Evolutionary conservation across 2,797 vertebrate species (phyloP).

Genomic region (Loris lydekkerianus): DNA sequence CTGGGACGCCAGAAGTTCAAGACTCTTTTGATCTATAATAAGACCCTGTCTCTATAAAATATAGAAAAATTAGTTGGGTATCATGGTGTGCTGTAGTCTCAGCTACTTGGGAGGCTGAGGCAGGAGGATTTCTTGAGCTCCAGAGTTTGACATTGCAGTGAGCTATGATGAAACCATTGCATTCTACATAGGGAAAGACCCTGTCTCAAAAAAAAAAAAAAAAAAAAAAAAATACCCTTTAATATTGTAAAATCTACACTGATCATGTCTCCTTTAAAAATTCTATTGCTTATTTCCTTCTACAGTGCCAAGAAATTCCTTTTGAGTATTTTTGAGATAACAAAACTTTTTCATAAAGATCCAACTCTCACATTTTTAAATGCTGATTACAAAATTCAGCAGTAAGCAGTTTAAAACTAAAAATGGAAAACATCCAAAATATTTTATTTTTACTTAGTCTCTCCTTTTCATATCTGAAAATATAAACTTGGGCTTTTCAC

Average conservation of each 20-base stretch:
- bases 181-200: background rate
- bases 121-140: background rate
- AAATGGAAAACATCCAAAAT: background rate
- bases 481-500: background rate
- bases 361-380: conserved; percentile 26
- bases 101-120: background rate
- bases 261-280: conserved; percentile 9
- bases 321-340: conserved; percentile 36
- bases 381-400: conserved; percentile 39
- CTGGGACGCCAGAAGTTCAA: background rate
- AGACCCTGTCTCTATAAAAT: background rate
- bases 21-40: background rate
- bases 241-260: conserved; percentile 15
- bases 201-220: background rate
- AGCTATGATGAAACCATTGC: background rate
- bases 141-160: background rate
- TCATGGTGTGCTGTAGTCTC: background rate
- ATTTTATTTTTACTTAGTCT: conserved; percentile 4
- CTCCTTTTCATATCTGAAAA: background rate
- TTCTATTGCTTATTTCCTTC: background rate
- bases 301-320: conserved; percentile 47
- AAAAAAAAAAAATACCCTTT: background rate
- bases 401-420: conserved; percentile 20
- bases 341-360: conserved; percentile 12
- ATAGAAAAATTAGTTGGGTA: background rate